Conservation (phyloP, 2,888 invertebrate genomes). For the Disparrhopalites patrizii region DNA sequence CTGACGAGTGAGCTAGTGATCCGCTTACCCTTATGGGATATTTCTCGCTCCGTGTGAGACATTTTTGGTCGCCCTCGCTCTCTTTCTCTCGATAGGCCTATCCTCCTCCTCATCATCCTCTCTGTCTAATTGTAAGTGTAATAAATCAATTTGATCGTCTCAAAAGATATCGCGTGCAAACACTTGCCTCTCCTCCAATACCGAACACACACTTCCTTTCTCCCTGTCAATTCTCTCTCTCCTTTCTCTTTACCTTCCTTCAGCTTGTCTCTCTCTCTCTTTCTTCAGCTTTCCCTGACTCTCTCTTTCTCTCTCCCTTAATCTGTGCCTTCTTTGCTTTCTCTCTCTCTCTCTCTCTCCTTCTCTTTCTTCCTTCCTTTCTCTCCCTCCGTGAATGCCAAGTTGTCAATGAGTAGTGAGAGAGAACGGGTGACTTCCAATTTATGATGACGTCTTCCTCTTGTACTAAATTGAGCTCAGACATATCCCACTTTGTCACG, state of each 20-base stretch:
- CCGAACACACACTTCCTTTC: slow-evolving; percentile 23
- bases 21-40: no score
- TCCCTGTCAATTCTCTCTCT: no score
- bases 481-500: background rate
- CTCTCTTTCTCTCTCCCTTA: slow-evolving; percentile 2
- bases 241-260: background rate
- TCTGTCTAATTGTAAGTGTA: no score
- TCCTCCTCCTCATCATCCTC: no score
- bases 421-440: background rate
- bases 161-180: slow-evolving; percentile 14
- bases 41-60: no score
- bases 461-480: background rate
- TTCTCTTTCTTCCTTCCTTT: background rate
- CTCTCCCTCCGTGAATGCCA: slow-evolving; percentile 6
- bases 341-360: no score
- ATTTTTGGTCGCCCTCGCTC: no score
- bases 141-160: slow-evolving; percentile 28
- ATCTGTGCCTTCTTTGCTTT: background rate
- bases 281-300: no score
- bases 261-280: no score
- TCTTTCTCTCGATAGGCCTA: background rate
- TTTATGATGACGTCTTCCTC: slow-evolving; percentile 12
- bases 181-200: no score
- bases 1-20: background rate
- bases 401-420: slow-evolving; percentile 8